phyloP scores from a whole-genome alignment of 2,888 invertebrate genomes.

The Nephrotoma appendiculata region DNA sequence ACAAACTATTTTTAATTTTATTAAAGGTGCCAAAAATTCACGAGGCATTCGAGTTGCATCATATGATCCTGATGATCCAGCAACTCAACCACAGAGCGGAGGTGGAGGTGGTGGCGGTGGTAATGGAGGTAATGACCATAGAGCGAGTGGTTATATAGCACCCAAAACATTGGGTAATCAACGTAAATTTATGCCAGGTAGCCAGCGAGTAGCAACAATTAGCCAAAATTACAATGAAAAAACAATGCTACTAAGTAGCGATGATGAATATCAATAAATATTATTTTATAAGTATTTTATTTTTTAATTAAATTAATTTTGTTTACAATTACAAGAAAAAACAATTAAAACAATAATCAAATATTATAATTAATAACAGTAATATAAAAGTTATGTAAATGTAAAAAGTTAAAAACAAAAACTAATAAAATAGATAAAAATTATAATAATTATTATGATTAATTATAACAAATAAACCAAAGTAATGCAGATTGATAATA shows the following conservation, averaged over 20 bases:
- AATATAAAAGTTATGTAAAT: neutral
- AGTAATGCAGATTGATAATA: neutral
- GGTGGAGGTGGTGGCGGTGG: conserved; percentile 23
- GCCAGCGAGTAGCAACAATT: conserved; percentile 64
- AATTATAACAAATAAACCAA: neutral
- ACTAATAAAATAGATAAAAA: neutral
- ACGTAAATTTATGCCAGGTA: conserved; percentile 43
- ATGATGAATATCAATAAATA: conserved; percentile 79
- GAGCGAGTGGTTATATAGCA: conserved; percentile 33
- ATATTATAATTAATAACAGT: neutral
- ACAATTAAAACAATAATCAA: neutral
- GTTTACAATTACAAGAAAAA: neutral
- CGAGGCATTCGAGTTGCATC: conserved; percentile 50
- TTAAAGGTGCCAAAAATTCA: conserved; percentile 44
- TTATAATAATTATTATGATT: neutral
- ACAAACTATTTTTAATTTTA: neutral
- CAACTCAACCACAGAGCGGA: conserved; percentile 24
- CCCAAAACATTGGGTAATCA: conserved; percentile 31
- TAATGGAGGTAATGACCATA: neutral
- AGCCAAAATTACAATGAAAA: conserved; percentile 87
- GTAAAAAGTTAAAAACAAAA: neutral
- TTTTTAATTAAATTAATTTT: neutral
- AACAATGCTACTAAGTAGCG: conserved; percentile 87
- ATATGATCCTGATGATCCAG: conserved; percentile 54
- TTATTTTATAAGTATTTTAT: neutral